Conservation (phyloP, 2,797 vertebrate genomes). For the Chloroceryle amazona region DNA sequence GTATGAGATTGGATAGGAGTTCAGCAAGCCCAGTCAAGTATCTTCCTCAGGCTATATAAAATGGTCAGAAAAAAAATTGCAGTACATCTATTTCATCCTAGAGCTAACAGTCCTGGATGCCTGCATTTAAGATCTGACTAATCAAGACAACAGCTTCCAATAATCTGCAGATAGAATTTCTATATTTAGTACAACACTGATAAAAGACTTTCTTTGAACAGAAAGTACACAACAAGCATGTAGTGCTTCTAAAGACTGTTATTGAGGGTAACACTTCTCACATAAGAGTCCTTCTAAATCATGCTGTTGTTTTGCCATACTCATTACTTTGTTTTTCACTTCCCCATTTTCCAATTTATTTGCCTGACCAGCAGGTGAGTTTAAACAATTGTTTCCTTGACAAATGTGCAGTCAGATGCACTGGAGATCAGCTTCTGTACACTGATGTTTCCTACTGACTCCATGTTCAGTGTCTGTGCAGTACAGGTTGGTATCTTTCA, state of each 20-base stretch:
- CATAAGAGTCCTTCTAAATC: slow-evolving; percentile 31
- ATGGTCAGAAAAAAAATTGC: not conserved
- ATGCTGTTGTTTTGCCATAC: slow-evolving; percentile 17
- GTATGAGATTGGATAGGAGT: not conserved
- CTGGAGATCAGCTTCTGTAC: slow-evolving; percentile 55
- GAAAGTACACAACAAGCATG: not conserved
- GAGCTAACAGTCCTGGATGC: not conserved
- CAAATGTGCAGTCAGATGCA: slow-evolving; percentile 54
- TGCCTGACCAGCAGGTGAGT: slow-evolving; percentile 57
- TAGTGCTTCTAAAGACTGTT: not conserved
- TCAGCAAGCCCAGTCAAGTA: not conserved
- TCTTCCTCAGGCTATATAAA: not conserved
- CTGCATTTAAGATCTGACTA: not conserved
- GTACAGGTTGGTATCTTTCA: slow-evolving; percentile 45
- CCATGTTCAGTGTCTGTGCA: slow-evolving; percentile 13
- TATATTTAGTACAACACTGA: not conserved
- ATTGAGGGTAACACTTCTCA: not conserved
- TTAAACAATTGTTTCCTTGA: slow-evolving; percentile 66
- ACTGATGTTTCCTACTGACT: slow-evolving; percentile 61
- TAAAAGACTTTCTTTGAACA: not conserved
- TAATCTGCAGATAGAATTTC: not conserved
- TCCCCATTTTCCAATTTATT: slow-evolving; percentile 62
- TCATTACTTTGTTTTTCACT: slow-evolving; percentile 57
- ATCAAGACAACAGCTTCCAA: not conserved
- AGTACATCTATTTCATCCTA: not conserved